phyloP scores from a whole-genome alignment of 2,888 invertebrate genomes.

The Lasiommata megera region DNA sequence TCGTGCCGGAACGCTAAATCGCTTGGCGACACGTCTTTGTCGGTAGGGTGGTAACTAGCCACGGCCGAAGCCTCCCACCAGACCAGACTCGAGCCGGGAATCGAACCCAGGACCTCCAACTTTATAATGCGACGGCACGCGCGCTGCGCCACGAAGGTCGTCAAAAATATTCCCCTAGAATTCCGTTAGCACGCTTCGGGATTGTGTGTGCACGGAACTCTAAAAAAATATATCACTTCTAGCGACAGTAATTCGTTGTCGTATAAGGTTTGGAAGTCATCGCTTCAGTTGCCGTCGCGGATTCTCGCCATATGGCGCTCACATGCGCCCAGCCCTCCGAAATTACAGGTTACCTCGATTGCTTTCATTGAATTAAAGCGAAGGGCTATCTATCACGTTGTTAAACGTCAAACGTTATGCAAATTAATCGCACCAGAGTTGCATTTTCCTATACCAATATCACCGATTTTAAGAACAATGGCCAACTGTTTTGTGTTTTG shows the following conservation, averaged over 20 bases:
- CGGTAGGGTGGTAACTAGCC: no score
- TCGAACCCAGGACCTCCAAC: no score
- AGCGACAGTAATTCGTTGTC: slow-evolving; percentile 34
- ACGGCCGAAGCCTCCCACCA: no score
- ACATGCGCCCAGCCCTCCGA: slow-evolving; percentile 59
- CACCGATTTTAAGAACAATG: not conserved
- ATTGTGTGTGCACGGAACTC: no score
- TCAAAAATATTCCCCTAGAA: no score
- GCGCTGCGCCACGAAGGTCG: no score
- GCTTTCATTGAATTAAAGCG: slow-evolving; percentile 63
- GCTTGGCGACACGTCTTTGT: no score
- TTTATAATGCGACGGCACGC: no score
- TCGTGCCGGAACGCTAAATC: no score
- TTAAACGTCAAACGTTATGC: slow-evolving; percentile 29
- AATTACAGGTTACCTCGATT: slow-evolving; percentile 76
- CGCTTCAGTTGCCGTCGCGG: slow-evolving; percentile 46
- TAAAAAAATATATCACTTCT: slow-evolving; percentile 28
- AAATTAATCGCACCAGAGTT: slow-evolving; percentile 25
- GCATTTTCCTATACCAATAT: not conserved
- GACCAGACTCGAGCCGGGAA: no score
- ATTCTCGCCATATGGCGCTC: slow-evolving; percentile 67
- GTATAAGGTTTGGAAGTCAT: slow-evolving; percentile 50
- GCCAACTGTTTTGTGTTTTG: no score
- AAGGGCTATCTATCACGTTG: slow-evolving; percentile 43
- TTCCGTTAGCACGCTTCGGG: no score